phyloP scores from a whole-genome alignment of 2,797 vertebrate genomes.

The Vespertilio murinus region DNA sequence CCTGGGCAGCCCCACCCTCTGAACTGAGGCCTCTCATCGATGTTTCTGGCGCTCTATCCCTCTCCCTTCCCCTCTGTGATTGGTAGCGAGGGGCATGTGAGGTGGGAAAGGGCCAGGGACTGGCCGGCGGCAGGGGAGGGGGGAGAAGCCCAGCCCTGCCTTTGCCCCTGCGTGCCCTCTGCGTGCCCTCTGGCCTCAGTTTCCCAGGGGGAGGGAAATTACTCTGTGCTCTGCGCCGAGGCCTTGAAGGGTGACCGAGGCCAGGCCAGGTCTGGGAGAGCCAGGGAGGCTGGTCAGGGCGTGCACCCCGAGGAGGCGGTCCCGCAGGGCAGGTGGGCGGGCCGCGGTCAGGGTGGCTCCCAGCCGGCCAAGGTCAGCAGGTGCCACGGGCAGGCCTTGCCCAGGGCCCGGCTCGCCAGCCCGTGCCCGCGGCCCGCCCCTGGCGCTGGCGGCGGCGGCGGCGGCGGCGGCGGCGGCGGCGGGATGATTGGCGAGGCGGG shows the following conservation, averaged over 20 bases:
- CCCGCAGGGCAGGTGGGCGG: rapidly evolving
- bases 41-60: no score
- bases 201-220: not conserved
- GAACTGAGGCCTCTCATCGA: not conserved
- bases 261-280: not conserved
- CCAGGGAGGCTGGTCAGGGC: rapidly evolving
- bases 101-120: not conserved
- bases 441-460: not conserved
- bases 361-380: not conserved
- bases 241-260: rapidly evolving
- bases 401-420: not conserved
- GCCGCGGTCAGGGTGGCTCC: not conserved
- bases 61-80: no score
- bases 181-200: not conserved
- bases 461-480: not conserved
- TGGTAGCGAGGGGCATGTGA: not conserved
- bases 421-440: not conserved
- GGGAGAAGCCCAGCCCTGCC: not conserved
- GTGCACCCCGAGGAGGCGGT: rapidly evolving
- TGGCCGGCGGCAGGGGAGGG: rapidly evolving
- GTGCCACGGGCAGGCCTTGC: not conserved
- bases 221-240: not conserved
- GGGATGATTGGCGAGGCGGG: slow-evolving; percentile 64
- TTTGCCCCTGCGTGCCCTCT: not conserved
- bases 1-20: not conserved